A percentile compares a stretch with the other conserved stretches of the same genome.
These are phyloP conservation scores for Stegophylla sp. DNA, from an alignment of 2,888 invertebrate genomes.

Conservation along the genomic window DNA sequence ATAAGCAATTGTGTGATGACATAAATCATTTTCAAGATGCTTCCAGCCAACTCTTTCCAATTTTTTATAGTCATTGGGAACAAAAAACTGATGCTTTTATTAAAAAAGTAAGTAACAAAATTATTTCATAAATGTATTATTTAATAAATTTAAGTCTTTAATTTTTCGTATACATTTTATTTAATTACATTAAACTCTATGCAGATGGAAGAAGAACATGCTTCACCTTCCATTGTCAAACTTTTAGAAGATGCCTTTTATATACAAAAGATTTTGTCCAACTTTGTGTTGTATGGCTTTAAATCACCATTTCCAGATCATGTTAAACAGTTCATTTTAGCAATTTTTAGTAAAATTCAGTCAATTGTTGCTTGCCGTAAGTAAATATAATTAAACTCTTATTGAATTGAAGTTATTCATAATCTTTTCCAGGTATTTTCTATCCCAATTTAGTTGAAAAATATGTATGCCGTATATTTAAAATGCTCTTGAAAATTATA, in stretches of 20 bases:
- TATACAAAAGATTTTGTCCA: constrained; percentile 50
- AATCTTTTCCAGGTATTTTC: constrained; percentile 34
- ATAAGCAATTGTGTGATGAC: constrained; percentile 82
- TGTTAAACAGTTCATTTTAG: constrained; percentile 42
- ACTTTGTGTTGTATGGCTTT: constrained; percentile 55
- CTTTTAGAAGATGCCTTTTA: constrained; percentile 57
- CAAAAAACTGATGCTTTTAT: constrained; percentile 62
- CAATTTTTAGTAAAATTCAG: constrained; percentile 41
- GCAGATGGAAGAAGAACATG: constrained; percentile 43
- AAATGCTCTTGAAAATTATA: constrained; percentile 80
- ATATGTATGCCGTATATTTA: constrained; percentile 72
- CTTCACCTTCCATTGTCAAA: constrained; percentile 30
- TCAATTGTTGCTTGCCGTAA: constrained; percentile 50
- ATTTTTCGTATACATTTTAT: not conserved
- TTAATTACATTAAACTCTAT: not conserved
- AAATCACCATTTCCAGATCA: constrained; percentile 49
- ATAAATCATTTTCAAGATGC: constrained; percentile 83
- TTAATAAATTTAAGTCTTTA: not conserved
- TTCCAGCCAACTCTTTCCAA: constrained; percentile 75
- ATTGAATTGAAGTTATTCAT: not conserved
- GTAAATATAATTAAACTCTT: not conserved
- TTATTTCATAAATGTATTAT: not conserved
- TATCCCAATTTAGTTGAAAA: constrained; percentile 52
- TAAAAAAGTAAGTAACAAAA: constrained; percentile 32
- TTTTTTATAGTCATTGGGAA: constrained; percentile 68